Evolutionary conservation across 2,888 invertebrate genomes (phyloP).

Genomic region (Danaus chrysippus): DNA sequence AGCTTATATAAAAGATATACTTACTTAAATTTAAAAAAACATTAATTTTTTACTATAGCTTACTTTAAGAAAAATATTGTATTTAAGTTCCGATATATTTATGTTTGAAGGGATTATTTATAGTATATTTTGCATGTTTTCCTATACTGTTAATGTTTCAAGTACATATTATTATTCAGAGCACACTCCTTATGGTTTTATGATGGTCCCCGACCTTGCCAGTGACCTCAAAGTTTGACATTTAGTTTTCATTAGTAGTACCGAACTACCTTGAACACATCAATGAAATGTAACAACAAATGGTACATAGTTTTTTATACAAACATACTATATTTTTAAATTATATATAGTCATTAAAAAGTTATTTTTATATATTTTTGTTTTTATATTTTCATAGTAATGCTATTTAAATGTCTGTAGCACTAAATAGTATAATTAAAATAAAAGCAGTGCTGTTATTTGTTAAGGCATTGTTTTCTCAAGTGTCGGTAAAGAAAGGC

Average conservation of each 20-base stretch:
- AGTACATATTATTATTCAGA: not conserved
- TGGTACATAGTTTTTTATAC: not conserved
- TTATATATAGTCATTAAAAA: too few relatives aligned
- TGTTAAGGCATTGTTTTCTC: constrained; percentile 47
- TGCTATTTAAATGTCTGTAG: constrained; percentile 4
- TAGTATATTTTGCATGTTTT: not conserved
- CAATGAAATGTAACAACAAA: constrained; percentile 16
- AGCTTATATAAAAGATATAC: not conserved
- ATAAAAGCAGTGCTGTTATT: constrained; percentile 24
- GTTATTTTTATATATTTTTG: too few relatives aligned
- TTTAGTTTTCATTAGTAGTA: constrained; percentile 21
- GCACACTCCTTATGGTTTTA: constrained; percentile 27
- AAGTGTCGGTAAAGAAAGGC: constrained; percentile 50
- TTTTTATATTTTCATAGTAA: too few relatives aligned
- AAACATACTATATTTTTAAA: constrained; percentile 3
- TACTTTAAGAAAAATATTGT: too few relatives aligned
- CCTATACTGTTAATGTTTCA: not conserved
- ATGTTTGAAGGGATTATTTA: too few relatives aligned
- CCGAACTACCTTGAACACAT: constrained; percentile 22
- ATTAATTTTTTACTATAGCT: too few relatives aligned
- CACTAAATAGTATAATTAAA: constrained; percentile 17
- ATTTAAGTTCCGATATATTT: too few relatives aligned
- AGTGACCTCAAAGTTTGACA: constrained; percentile 39
- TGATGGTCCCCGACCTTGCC: constrained; percentile 42
- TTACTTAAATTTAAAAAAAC: not conserved